Evolutionary conservation across 2,888 invertebrate genomes (phyloP), one percentile per base, ranked within the genome.

Genomic region (Tetrapedia diversipes): DNA sequence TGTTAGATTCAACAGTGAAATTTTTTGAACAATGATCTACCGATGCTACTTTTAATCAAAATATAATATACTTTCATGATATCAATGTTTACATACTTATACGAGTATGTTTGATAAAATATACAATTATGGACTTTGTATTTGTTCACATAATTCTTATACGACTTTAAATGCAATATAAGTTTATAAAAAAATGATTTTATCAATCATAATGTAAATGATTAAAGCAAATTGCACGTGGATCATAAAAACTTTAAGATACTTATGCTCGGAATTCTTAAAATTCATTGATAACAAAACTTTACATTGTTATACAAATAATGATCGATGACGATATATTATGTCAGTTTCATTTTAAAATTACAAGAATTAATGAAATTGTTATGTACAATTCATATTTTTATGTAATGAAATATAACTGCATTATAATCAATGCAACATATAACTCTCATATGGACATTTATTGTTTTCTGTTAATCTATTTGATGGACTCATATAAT

Each of bases 401-500:
- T 74, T 75, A 80, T 74, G 60, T 79, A 81, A 37, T 83, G 81
- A 78, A 77, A 78, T 75, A 83, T 81, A 72, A 78, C 78, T 80
- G 80, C 76, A 80, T 85, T 37, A 65, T 77, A 73, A 81, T 67
- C 63, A 79, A 79, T 79, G 74, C 81, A 76, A 80, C 76, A 72
- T 79, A 65, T 80, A 80, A 73, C 71, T 84, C 73, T 73, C 80
- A 61, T 80, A 86, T 85, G 83, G 80, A 81, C 85, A 86, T 84
- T 85, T 78, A 84, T 78, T 84, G 83, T 75, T 85, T 72, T 77
- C 80, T 73, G 63, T 84, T 73, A 81, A 82, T 80, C 80, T 85
- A 81, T 83, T 78, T 80, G 77, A 82, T 85, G 77, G 81, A 85
- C 79, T 87, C 84, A 81, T 79, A 80, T 81, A 79, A 79, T 85